These are phyloP conservation scores for Neolamprologus tretocephalus DNA, from an alignment of 2,113 vertebrate genomes.

Conservation along the genomic window DNA sequence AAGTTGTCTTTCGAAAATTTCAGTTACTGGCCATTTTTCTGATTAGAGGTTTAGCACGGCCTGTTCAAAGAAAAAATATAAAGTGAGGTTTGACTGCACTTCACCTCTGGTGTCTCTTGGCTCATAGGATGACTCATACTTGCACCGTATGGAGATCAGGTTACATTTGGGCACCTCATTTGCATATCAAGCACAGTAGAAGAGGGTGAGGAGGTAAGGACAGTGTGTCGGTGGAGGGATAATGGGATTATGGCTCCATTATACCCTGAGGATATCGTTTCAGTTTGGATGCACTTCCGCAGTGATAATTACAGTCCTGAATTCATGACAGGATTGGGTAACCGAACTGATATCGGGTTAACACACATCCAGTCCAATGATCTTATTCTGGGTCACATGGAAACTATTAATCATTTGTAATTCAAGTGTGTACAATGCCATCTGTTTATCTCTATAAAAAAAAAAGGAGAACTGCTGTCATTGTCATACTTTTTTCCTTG, in stretches of 20 bases:
- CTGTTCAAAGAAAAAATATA: not conserved
- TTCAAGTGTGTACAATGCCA: not conserved
- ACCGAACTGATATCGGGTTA: not conserved
- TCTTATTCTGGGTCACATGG: not conserved
- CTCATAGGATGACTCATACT: not conserved
- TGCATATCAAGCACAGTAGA: not conserved
- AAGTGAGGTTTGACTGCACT: not conserved
- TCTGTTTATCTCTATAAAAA: not conserved
- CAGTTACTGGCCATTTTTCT: not conserved
- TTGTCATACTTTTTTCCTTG: not conserved
- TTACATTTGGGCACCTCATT: not conserved
- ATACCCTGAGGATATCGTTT: constrained; percentile 21
- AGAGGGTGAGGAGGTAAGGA: not conserved
- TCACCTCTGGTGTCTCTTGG: not conserved
- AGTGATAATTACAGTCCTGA: constrained; percentile 2
- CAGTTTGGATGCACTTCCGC: not conserved
- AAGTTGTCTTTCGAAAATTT: not conserved
- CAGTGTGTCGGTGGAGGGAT: not conserved
- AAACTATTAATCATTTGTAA: not conserved
- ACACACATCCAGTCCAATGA: not conserved
- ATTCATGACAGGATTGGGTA: not conserved
- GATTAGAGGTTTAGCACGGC: not conserved
- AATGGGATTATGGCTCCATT: constrained; percentile 27
- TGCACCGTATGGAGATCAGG: constrained; percentile 8
- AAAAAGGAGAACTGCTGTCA: not conserved